phyloP scores from a whole-genome alignment of 2,113 vertebrate genomes.

The Chauna torquata region DNA sequence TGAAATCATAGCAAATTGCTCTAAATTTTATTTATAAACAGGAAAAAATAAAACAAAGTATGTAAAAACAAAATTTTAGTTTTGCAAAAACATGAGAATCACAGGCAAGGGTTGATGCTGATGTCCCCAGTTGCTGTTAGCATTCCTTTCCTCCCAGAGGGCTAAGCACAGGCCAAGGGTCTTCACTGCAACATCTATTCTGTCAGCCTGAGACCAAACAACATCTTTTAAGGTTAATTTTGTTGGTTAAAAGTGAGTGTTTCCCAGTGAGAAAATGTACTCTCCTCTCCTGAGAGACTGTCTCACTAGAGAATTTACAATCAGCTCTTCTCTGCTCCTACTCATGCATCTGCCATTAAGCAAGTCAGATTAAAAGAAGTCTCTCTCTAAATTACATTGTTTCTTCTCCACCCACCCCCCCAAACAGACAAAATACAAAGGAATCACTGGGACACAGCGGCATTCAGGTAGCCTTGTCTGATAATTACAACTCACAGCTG shows the following conservation, averaged over 20 bases:
- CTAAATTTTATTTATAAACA: background rate
- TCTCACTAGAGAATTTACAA: background rate
- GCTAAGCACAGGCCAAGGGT: background rate
- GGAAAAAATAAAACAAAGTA: background rate
- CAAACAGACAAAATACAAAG: background rate
- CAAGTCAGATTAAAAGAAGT: background rate
- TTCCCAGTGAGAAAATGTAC: conserved; percentile 17
- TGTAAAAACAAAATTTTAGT: background rate
- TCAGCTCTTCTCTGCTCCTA: background rate
- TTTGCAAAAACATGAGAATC: conserved; percentile 1
- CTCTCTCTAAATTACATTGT: background rate
- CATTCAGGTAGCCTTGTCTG: background rate
- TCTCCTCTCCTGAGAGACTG: background rate
- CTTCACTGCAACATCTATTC: conserved; percentile 17
- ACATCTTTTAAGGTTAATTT: conserved; percentile 30
- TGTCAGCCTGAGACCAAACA: conserved; percentile 23
- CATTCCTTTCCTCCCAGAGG: conserved; percentile 27
- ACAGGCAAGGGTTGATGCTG: background rate
- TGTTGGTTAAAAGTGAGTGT: background rate
- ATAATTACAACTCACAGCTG: background rate
- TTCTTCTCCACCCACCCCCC: background rate
- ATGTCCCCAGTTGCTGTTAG: background rate
- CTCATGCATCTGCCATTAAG: background rate
- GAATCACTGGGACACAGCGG: background rate
- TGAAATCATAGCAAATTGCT: background rate